Conservation (phyloP, 2,888 invertebrate species). For the Cephus pygmeus region DNA sequence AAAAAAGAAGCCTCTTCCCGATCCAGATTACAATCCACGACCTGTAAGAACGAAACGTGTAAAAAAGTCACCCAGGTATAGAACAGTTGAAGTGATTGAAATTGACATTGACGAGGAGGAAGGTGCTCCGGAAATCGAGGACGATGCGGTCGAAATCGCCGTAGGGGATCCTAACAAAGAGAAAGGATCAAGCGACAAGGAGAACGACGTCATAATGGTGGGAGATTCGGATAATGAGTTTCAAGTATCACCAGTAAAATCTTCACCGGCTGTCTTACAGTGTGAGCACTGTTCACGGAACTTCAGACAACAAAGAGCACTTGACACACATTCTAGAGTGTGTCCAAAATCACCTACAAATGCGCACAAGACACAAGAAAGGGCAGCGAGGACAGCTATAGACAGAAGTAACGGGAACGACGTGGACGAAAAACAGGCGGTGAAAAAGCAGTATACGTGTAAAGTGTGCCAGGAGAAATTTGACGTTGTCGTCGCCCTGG, state of each 20-base stretch:
- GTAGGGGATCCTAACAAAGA: conserved; percentile 55
- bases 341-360: conserved; percentile 51
- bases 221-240: conserved; percentile 56
- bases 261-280: conserved; percentile 37
- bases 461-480: conserved; percentile 59
- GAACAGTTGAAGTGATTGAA: conserved; percentile 55
- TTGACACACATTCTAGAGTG: conserved; percentile 52
- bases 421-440: not conserved
- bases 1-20: conserved; percentile 39
- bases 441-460: conserved; percentile 51
- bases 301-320: conserved; percentile 52
- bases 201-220: conserved; percentile 60
- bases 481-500: conserved; percentile 56
- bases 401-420: conserved; percentile 6
- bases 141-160: conserved; percentile 52
- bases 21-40: conserved; percentile 47
- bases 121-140: conserved; percentile 18
- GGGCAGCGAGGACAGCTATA: not conserved
- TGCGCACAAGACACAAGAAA: conserved; percentile 28
- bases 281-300: conserved; percentile 53
- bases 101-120: conserved; percentile 56
- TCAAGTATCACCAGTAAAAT: conserved; percentile 4
- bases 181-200: conserved; percentile 62
- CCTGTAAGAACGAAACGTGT: conserved; percentile 32
- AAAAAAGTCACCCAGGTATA: conserved; percentile 24